Base-by-base conservation (phyloP, 2,797 vertebrate species). In the Serranus cabrilla region DNA sequence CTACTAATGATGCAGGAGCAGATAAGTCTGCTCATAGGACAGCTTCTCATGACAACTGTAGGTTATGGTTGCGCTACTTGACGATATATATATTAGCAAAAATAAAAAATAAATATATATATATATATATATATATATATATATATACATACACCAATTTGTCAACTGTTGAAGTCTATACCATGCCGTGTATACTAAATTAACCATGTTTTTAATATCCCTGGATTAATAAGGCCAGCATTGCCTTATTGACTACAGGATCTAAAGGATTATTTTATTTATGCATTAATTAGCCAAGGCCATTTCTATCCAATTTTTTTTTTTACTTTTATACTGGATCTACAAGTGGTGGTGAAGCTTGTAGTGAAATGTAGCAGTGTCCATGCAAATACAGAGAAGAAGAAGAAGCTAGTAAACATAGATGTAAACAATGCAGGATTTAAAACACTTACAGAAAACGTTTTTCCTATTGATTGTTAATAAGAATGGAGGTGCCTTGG, bases 1-100 rank as follows among this genome's bases (percentile, higher is more conserved):
- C 14, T 45, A 11, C 25, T 18, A 16, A 34, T 77, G 31, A 40
- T 40, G 47, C 18, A 70, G 27, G 50, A 60, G 58, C 16, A 37
- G 13, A 59, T 34, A 1, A 14, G 34, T 34, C 43, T 39, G 45
- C 20, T 18, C 1, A 18, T 42, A 25, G 17, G 10, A 1, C n/a
- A n/a, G n/a, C n/a, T 21, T 57, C 10, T 50, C 5, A 16, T n/a
- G 16, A 23, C 7, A 2, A 12, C 4, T 39, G 8, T 10, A 21
- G 20, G 14, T 43, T 20, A 31, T 31, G 27, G 27, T 31, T 31
- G 27, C 3, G 27, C 27, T 6, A 31, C 27, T 31, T 31, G 27
- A 31, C 27, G 6, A 31, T 31, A 31, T 31, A 31, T 31, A 31
- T 6, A 31, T 6, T 31, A 31, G 27, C 6, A 31, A 31, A 31